These are phyloP conservation scores for Benthosema pterotum DNA, from an alignment of 2,797 vertebrate genomes.

Conservation along the genomic window DNA sequence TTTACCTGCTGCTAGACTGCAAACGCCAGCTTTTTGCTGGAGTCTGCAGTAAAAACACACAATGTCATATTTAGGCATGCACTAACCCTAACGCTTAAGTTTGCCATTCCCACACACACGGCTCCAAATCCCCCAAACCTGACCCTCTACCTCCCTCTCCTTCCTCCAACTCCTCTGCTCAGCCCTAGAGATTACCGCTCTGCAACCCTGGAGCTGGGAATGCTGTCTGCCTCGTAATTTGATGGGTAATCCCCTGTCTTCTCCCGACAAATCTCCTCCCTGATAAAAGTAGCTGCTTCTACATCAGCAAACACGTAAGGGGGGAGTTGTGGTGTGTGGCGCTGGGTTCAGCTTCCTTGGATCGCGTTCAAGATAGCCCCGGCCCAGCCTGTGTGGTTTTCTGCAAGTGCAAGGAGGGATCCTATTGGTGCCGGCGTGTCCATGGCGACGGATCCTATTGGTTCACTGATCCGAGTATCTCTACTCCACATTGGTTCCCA, in stretches of 20 bases:
- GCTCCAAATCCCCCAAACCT: slow-evolving; percentile 66
- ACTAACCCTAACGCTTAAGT: slow-evolving; percentile 48
- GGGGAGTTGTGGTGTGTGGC: no score
- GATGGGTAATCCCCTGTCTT: slow-evolving; percentile 79
- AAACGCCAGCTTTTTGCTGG: slow-evolving; percentile 1
- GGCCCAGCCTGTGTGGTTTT: no score
- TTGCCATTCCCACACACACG: slow-evolving; percentile 42
- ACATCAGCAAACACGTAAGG: slow-evolving; percentile 74
- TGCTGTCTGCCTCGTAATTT: slow-evolving; percentile 79
- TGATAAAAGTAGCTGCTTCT: slow-evolving; percentile 75
- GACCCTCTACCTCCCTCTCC: slow-evolving; percentile 47
- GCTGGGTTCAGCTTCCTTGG: slow-evolving; percentile 43
- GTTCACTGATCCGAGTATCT: no score
- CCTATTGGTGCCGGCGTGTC: no score
- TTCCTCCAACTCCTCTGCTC: slow-evolving; percentile 22
- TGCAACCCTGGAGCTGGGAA: slow-evolving; percentile 71
- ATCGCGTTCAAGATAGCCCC: slow-evolving; percentile 49
- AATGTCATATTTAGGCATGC: slow-evolving; percentile 47
- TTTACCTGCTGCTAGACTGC: slow-evolving; percentile 12
- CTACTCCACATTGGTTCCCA: no score
- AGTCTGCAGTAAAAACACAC: slow-evolving; percentile 15
- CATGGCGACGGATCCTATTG: no score
- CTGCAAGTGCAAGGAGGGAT: no score
- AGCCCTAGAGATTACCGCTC: slow-evolving; percentile 70
- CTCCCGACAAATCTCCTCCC: slow-evolving; percentile 76